A percentile compares a stretch with the other conserved stretches of the same genome.
phyloP scores from a whole-genome alignment of 2,113 vertebrate genomes.

The Eurystomus gularis region DNA sequence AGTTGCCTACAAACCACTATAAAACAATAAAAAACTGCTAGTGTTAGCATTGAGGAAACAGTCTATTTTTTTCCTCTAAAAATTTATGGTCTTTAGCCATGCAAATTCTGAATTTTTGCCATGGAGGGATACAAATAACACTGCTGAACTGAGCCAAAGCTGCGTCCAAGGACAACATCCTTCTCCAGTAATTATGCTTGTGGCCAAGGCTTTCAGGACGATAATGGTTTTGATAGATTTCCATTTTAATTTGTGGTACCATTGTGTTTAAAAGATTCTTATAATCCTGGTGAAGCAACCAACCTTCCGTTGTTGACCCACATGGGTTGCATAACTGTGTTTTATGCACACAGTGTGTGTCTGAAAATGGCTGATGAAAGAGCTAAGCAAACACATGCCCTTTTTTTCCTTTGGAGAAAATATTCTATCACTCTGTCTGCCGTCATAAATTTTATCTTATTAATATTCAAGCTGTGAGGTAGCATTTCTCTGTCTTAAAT shows the following conservation, averaged over 20 bases:
- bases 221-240: constrained; percentile 65
- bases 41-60: constrained; percentile 46
- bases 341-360: constrained; percentile 36
- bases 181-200: constrained; percentile 45
- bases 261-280: constrained; percentile 48
- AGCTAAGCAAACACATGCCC: constrained; percentile 3
- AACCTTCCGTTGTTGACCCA: constrained; percentile 32
- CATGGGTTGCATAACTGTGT: constrained; percentile 33
- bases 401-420: constrained; percentile 27
- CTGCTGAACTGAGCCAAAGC: constrained; percentile 28
- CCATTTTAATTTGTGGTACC: constrained; percentile 59
- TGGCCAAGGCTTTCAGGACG: constrained; percentile 55
- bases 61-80: constrained; percentile 17
- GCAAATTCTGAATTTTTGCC: constrained; percentile 36
- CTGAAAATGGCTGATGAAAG: constrained; percentile 24
- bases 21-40: constrained; percentile 37
- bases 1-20: background rate
- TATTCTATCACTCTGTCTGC: background rate
- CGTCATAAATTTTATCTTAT: constrained; percentile 10
- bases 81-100: constrained; percentile 39
- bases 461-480: constrained; percentile 29
- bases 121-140: constrained; percentile 42
- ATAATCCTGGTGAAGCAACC: constrained; percentile 59
- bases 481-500: background rate
- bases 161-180: constrained; percentile 47